Base-by-base conservation (phyloP, 1,140 invertebrate genomes). In the Apocrypta bakeri region DNA sequence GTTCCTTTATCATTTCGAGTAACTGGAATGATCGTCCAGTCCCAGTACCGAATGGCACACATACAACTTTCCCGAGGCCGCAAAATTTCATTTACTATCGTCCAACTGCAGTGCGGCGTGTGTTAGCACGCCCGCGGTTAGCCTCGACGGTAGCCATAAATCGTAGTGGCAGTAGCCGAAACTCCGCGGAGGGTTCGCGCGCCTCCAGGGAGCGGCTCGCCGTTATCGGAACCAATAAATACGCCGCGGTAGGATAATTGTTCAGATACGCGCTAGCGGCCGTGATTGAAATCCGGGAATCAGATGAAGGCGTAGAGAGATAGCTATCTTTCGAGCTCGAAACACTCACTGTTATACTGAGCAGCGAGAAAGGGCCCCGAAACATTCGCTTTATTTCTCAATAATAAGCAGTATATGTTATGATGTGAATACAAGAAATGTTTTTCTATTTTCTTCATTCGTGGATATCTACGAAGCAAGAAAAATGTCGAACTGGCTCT, bases 41-140 rank as follows among this genome's bases (percentile, higher is more conserved):
- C 48, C 17, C 17, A 56, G 48, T 0, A 56, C 21, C 48, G 17
- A 56, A 7, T 17, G 6, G 21, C 33, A 37, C 33, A 37, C 33
- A 4, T 37, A n/a, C 21, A 21, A 0, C 17, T 21, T 29, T 4
- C 33, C 9, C 33, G 33, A 29, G 29, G 1, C 33, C 31, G 14
- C 69, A 24, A 73, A 73, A 73, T 73, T 73, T 73, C 40, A 48
- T 48, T 73, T 73, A 24, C 21, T 68, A 24, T 31, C 64, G 29
- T 56, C 64, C 29, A 25, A 25, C n/a, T 68, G 64, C 29, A 27
- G 11, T 29, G 25, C 29, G 25, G 29, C 64, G n/a, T 17, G 64
- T 25, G 64, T 68, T 56, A 56, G 48, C 64, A 66, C 24, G 24
- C 64, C n/a, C n/a, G 64, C 64, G 27, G 64, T 25, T 29, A 66